Evolutionary conservation across 23 tunicate species (phyloP).

Genomic region (Phallusia fumigata): DNA sequence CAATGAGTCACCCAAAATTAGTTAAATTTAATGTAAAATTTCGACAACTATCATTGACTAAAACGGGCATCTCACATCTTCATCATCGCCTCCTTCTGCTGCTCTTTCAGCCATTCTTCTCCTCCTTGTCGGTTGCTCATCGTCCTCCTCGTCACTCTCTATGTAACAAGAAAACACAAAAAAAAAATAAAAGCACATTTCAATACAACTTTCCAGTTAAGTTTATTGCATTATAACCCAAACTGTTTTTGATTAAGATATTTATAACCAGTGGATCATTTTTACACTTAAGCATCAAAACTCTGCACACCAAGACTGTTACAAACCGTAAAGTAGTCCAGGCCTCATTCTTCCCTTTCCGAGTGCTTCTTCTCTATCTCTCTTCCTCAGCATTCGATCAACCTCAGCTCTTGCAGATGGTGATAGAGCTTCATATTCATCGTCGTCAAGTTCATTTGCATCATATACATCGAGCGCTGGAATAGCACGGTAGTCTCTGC

Average conservation of each 20-base stretch:
- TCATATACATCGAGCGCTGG: conserved; percentile 96
- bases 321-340: conserved; percentile 81
- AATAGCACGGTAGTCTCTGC: conserved; percentile 93
- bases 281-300: too few relatives aligned
- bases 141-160: conserved; percentile 88
- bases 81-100: conserved; percentile 95
- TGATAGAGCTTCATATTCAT: conserved; percentile 89
- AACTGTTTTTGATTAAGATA: too few relatives aligned
- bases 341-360: conserved; percentile 89
- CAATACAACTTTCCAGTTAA: too few relatives aligned
- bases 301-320: too few relatives aligned
- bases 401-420: conserved; percentile 97
- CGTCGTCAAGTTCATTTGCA: conserved; percentile 84
- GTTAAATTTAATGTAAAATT: too few relatives aligned
- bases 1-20: too few relatives aligned
- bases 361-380: conserved; percentile 84
- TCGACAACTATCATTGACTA: neutral
- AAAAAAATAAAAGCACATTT: neutral
- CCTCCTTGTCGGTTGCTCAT: conserved; percentile 56
- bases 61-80: conserved; percentile 51
- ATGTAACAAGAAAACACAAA: neutral
- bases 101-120: conserved; percentile 94
- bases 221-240: too few relatives aligned
- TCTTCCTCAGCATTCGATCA: conserved; percentile 70
- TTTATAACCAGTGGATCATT: too few relatives aligned